phyloP scores from a whole-genome alignment of 35 echinoderm and acorn worm species.

The Holothuria glaberrima region DNA sequence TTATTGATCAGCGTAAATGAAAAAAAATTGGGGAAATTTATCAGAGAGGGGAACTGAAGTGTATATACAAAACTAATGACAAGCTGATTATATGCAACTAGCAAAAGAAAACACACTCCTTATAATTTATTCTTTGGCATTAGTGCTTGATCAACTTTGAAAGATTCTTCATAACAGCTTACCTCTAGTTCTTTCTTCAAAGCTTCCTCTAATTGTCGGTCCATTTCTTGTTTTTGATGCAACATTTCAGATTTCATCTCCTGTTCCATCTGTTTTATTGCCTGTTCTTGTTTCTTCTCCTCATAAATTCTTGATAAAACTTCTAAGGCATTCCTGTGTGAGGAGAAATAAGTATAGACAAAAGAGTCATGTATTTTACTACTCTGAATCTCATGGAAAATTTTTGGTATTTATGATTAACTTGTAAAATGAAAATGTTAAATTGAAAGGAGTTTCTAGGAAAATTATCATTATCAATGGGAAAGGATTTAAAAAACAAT shows the following conservation, averaged over 20 bases:
- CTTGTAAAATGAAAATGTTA: too few relatives aligned
- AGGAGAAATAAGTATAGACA: neutral
- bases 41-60: too few relatives aligned
- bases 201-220: constrained; percentile 72
- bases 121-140: too few relatives aligned
- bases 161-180: too few relatives aligned
- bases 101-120: too few relatives aligned
- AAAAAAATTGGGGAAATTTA: too few relatives aligned
- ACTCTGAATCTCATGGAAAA: neutral
- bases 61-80: too few relatives aligned
- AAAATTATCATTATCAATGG: neutral
- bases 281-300: constrained; percentile 78
- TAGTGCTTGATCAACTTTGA: too few relatives aligned
- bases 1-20: too few relatives aligned
- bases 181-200: constrained; percentile 86
- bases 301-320: constrained; percentile 71
- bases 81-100: too few relatives aligned
- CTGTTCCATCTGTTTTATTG: constrained; percentile 75
- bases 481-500: too few relatives aligned
- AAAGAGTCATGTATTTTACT: neutral
- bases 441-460: neutral
- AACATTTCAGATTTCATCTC: constrained; percentile 84
- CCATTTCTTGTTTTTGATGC: constrained; percentile 80
- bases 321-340: constrained; percentile 60
- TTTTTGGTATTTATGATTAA: neutral